These are phyloP conservation scores for Calliopsis andreniformis DNA, from an alignment of 1,140 invertebrate species.

Conservation along the genomic window DNA sequence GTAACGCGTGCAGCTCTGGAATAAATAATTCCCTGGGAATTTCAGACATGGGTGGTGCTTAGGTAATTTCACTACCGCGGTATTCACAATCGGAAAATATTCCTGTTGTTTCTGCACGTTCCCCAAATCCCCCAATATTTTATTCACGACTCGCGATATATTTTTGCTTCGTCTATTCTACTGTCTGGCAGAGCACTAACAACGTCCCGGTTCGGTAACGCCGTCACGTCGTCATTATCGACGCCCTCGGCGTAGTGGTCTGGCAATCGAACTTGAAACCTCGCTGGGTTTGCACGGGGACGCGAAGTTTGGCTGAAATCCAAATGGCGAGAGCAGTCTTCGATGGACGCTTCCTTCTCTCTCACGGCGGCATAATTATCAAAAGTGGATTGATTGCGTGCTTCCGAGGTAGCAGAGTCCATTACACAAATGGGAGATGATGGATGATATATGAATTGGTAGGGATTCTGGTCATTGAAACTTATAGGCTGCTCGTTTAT, in stretches of 20 bases:
- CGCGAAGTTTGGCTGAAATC: conserved; percentile 5
- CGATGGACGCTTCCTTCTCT: background rate
- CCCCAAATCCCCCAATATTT: too few species aligned
- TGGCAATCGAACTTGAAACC: conserved; percentile 3
- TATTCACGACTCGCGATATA: background rate
- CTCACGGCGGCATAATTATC: conserved; percentile 5
- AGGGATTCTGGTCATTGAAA: background rate
- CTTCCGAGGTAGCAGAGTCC: background rate
- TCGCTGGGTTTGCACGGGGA: background rate
- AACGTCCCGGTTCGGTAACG: background rate
- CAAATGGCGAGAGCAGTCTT: background rate
- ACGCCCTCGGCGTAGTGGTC: background rate
- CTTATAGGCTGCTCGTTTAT: background rate
- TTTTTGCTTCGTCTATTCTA: background rate
- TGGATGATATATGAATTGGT: conserved; percentile 1
- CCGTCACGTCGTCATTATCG: conserved; percentile 25
- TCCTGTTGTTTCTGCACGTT: too few species aligned
- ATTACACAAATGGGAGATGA: conserved; percentile 2
- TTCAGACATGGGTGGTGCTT: too few species aligned
- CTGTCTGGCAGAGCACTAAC: background rate
- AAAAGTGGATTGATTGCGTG: conserved; percentile 29
- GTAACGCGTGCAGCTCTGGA: too few species aligned
- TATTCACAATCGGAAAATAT: too few species aligned
- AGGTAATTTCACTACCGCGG: too few species aligned
- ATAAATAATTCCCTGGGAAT: too few species aligned